These are phyloP conservation scores for Ancistrus triradiatus DNA, from an alignment of 2,113 vertebrate genomes.

Conservation along the genomic window DNA sequence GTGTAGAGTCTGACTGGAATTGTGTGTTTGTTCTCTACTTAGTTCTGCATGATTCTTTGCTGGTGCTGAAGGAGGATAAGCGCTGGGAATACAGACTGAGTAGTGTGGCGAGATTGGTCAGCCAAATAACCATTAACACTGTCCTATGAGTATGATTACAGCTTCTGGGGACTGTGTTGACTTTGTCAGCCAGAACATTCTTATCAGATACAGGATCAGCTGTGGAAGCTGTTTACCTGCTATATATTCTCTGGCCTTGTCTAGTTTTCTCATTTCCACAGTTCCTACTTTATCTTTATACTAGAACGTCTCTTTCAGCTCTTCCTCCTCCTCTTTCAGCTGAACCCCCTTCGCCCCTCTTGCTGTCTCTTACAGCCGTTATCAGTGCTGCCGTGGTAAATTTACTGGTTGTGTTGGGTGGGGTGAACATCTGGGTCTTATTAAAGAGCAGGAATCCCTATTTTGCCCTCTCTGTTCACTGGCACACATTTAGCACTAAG, in stretches of 20 bases:
- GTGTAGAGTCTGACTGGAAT: too few relatives aligned
- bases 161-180: not conserved
- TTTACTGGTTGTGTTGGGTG: constrained; percentile 70
- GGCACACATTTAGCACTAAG: constrained; percentile 27
- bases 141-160: too few relatives aligned
- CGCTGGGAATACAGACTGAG: too few relatives aligned
- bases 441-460: constrained; percentile 62
- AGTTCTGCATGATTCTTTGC: too few relatives aligned
- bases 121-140: too few relatives aligned
- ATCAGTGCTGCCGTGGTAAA: constrained; percentile 69
- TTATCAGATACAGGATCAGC: not conserved
- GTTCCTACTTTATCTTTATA: constrained; percentile 12
- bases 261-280: constrained; percentile 31
- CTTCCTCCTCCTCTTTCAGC: constrained; percentile 1
- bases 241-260: not conserved
- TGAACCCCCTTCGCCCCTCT: not conserved
- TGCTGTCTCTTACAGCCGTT: constrained; percentile 42
- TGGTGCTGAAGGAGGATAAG: too few relatives aligned
- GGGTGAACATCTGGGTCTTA: constrained; percentile 76
- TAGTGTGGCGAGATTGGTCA: too few relatives aligned
- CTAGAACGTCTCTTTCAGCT: constrained; percentile 11
- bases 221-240: not conserved
- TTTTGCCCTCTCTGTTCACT: constrained; percentile 41
- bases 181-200: not conserved
- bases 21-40: too few relatives aligned